phyloP scores from a whole-genome alignment of 2,113 vertebrate genomes.

The Gulo gulo region DNA sequence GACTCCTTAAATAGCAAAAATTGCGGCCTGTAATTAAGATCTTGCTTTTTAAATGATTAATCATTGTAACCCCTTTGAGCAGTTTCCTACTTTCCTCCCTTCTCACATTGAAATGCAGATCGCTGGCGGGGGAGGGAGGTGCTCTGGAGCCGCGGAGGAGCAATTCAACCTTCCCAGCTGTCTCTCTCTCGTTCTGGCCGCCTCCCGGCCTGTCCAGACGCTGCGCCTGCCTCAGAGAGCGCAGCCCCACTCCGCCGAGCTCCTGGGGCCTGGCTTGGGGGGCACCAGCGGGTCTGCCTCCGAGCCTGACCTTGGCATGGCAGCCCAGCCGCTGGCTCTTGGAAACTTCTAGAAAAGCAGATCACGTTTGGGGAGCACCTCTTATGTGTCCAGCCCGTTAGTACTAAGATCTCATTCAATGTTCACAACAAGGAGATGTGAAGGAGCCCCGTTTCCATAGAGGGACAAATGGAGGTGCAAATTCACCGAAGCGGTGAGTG shows the following conservation, averaged over 20 bases:
- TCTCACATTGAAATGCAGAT: constrained; percentile 89
- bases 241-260: background rate
- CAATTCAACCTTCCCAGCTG: constrained; percentile 88
- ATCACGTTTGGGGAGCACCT: background rate
- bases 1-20: constrained; percentile 90
- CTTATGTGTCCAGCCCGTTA: background rate
- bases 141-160: constrained; percentile 78
- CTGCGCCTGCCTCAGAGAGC: background rate
- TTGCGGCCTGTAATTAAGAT: constrained; percentile 90
- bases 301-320: background rate
- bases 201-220: constrained; percentile 65
- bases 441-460: background rate
- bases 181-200: constrained; percentile 77
- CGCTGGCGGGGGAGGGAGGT: constrained; percentile 79
- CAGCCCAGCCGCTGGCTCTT: background rate
- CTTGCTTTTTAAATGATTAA: constrained; percentile 91
- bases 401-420: background rate
- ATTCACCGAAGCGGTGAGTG: background rate
- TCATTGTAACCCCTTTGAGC: constrained; percentile 88
- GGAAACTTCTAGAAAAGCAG: background rate
- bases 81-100: constrained; percentile 84
- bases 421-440: background rate
- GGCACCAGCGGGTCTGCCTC: background rate
- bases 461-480: background rate
- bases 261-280: constrained; percentile 21